Base-by-base conservation (phyloP, 2,888 invertebrate genomes). In the Drosophila lutescens region DNA sequence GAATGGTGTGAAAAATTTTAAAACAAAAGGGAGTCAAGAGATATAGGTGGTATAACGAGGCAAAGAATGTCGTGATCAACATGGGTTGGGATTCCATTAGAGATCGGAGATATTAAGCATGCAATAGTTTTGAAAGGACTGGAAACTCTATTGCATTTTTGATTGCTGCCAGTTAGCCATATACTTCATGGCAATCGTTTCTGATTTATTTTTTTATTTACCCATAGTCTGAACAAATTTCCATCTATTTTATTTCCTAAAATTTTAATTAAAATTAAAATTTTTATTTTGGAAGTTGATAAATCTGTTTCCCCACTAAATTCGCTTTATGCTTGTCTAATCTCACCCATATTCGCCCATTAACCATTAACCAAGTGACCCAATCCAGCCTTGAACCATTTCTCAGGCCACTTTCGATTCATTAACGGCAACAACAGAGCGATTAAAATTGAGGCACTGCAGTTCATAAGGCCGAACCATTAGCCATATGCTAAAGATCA, bases 401-500 rank as follows among this genome's bases (percentile, higher is more conserved):
- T 70, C 43, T 41, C 60, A 54, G 43, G 49, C 69, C 59, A 54
- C 51, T 68, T 68, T 50, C 26, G 40, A 51, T 69, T 34, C 58
- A 67, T 67, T 65, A 67, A 47, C 26, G 30, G 30, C 51, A 15
- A n/a, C 38, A 46, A 12, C 20, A 26, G 36, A 44, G 32, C 50
- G n/a, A 53, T 49, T 70, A 59, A 54, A 51, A 34, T 20, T 55
- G 70, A 71, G 53, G 36, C 73, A 72, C 51, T 49, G 60, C 72
- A 60, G 53, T 47, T 60, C 53, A 51, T 66, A 43, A 49, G 68
- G 50, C 47, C 65, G 57, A 34, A 43, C 38, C 43, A 77, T 79
- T 82, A 73, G 67, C 76, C 85, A 88, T 83, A 79, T 88, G 86
- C 61, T 57, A 67, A 46, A 74, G 87, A 84, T 80, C 80, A 79